phyloP scores from a whole-genome alignment of 2,113 vertebrate genomes.

The Vulpes ferrilata region DNA sequence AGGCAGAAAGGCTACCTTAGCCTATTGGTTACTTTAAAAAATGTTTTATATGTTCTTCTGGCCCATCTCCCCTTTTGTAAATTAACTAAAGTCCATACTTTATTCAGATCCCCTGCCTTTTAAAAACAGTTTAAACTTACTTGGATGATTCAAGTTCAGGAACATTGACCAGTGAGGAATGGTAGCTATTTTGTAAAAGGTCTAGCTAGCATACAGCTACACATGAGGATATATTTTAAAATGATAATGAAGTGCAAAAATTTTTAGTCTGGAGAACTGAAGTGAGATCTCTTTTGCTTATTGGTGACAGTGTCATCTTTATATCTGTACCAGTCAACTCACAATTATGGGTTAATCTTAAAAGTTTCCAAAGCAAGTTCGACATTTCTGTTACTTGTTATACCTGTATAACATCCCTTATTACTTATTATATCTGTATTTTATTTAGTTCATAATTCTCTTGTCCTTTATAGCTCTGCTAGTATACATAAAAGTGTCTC shows the following conservation, averaged over 20 bases:
- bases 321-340: not conserved
- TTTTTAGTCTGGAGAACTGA: slow-evolving; percentile 19
- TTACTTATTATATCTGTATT: not conserved
- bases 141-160: not conserved
- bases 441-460: not conserved
- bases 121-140: not conserved
- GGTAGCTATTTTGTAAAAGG: not conserved
- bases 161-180: not conserved
- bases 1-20: not conserved
- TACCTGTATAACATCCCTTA: not conserved
- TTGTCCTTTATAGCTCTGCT: not conserved
- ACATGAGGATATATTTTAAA: not conserved
- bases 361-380: slow-evolving; percentile 20
- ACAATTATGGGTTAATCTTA: not conserved
- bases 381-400: slow-evolving; percentile 22
- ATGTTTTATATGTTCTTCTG: not conserved
- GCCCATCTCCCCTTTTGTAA: not conserved
- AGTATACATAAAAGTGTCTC: slow-evolving; percentile 3
- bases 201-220: not conserved
- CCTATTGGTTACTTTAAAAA: slow-evolving; percentile 11
- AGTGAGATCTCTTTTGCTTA: not conserved
- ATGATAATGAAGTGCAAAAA: not conserved
- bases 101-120: not conserved
- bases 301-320: not conserved
- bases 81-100: not conserved